Base-by-base conservation (phyloP, 2,888 invertebrate species). In the Nycteola revayana region DNA sequence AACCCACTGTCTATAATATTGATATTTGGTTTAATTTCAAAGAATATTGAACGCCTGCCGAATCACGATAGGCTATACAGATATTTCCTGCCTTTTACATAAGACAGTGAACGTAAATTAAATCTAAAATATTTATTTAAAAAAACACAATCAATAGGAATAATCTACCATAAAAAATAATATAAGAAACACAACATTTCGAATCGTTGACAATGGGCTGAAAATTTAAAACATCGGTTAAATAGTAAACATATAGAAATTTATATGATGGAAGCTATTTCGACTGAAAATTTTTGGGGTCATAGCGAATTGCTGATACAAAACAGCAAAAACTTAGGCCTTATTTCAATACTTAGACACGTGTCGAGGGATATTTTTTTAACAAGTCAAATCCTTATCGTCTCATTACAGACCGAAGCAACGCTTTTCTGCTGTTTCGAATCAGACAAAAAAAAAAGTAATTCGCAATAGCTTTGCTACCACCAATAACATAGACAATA, bases 1-100 rank as follows among this genome's bases (percentile, higher is more conserved):
- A 75, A 75, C 74, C 76, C 76, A 78, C 68, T 75, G 75, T 75
- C 76, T 14, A 14, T 68, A 56, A 77, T 78, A 42, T 24, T 51
- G 45, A 50, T 46, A 43, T 49, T 77, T 73, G 72, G 73, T 73
- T 66, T 67, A 68, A 62, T 66, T 57, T 14, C 14, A 14, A 14
- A 14, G 14, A 14, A 14, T 14, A 14, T 14, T 14, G 14, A 14
- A 14, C 14, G 5, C 14, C 14, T 14, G 14, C 14, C 14, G 14
- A 14, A 5, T 14, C 14, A 14, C 14, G 5, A 14, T 5, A 14
- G 14, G 14, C 14, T 3, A 14, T 14, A 14, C 14, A 14, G 2
- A 14, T 14, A 14, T 14, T 5, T 14, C 14, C 14, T 5, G 14
- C 5, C 14, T 14, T 14, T 3, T 5, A 14, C 14, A 14, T 14